Evolutionary conservation across 2,797 vertebrate genomes (phyloP), one percentile per base, ranked within the genome.

Genomic region (Cirrhinus mrigala): DNA sequence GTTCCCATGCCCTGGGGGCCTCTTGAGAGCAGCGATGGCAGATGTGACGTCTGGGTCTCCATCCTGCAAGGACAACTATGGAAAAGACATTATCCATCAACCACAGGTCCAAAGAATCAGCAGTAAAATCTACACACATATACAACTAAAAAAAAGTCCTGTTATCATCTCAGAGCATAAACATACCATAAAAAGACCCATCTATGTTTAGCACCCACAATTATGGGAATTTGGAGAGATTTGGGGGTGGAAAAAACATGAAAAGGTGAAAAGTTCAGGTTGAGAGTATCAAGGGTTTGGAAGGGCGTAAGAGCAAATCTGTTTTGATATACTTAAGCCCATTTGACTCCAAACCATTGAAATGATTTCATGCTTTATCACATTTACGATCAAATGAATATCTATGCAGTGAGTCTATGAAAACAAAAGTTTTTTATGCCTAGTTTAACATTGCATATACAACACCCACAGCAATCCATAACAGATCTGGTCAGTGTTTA

Each of bases 1-100:
- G 92, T 96, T 96, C 95, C 93, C 95, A 95, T 95, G 95, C 92
- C 94, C 94, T 68, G 56, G 76, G 89, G 92, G 91, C 89, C 95
- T 88, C 94, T 85, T 73, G 93, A 94, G 94, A 95, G 85, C 87
- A 83, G 86, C 20, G 76, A 91, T 92, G 93, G 93, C 94, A 95
- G 94, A 95, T 95, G 95, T 95, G 93, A 94, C 90, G 92, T 95
- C 93, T 94, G 91, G 90, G 88, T 84, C 87, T 77, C 76, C 40
- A 78, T 77, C 64, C 77, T 88, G 48, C 62, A 73, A 69, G 20
- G 70, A 29, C 44, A 60, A 70, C 84, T 79, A 58, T 85, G 73
- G 81, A 66, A 89, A 88, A 88, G 56, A 79, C 75, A 86, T 56
- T 76, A 90, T 92, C 79, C 86, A 92, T 92, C 90, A 93, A 91